phyloP scores from a whole-genome alignment of 23 tunicate species.

The Halocynthia roretzi region DNA sequence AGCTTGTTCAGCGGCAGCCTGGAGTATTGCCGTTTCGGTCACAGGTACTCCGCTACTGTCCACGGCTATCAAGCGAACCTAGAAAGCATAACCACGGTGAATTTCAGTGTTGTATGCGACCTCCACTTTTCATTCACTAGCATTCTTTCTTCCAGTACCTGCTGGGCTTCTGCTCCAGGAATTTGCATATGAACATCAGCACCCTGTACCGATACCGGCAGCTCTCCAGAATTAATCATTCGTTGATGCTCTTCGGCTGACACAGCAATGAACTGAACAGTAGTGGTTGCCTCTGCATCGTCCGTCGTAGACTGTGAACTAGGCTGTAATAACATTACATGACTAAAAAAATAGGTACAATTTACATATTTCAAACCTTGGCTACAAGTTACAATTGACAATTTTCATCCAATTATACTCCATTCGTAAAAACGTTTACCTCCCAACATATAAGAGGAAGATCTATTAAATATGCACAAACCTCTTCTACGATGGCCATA shows the following conservation, averaged over 20 bases:
- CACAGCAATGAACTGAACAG: slow-evolving; percentile 99
- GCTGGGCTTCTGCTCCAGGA: slow-evolving; percentile 86
- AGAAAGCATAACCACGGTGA: neutral
- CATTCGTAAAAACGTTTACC: too few species aligned
- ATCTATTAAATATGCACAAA: too few species aligned
- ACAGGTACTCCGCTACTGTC: slow-evolving; percentile 97
- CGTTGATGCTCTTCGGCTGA: slow-evolving; percentile 99
- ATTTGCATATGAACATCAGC: slow-evolving; percentile 99
- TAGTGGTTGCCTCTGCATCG: slow-evolving; percentile 94
- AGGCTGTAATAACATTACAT: too few species aligned
- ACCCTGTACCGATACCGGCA: slow-evolving; percentile 95
- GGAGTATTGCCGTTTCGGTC: slow-evolving; percentile 88
- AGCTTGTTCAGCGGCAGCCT: slow-evolving; percentile 99
- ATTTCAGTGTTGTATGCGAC: neutral
- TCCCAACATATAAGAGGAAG: too few species aligned
- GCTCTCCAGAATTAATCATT: slow-evolving; percentile 92
- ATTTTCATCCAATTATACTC: too few species aligned
- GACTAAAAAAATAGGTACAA: too few species aligned
- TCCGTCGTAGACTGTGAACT: neutral
- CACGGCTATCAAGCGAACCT: slow-evolving; percentile 91
- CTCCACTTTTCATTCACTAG: neutral
- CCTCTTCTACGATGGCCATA: too few species aligned
- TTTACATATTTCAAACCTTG: too few species aligned
- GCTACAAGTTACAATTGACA: too few species aligned
- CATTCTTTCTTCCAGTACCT: slow-evolving; percentile 11